A percentile compares a stretch with the other conserved stretches of the same genome.
These are phyloP conservation scores for Scolopax rusticola DNA, from an alignment of 2,797 vertebrate genomes.

Conservation along the genomic window DNA sequence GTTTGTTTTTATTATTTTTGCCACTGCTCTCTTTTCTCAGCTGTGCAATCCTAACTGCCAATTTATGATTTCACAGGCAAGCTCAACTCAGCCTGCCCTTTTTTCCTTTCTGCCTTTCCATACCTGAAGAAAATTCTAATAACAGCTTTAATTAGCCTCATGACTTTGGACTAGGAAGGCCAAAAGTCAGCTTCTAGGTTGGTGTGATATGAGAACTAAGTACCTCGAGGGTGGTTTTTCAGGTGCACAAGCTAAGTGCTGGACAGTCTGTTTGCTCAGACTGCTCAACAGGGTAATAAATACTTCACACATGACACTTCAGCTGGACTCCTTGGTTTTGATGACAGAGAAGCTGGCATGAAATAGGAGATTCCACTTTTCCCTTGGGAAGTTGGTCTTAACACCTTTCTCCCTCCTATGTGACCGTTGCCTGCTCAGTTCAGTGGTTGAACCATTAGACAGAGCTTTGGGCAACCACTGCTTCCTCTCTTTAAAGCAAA, in stretches of 20 bases:
- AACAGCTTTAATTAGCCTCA: background rate
- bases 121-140: background rate
- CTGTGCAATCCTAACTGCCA: background rate
- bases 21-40: background rate
- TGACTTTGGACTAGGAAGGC: background rate
- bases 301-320: background rate
- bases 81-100: background rate
- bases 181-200: background rate
- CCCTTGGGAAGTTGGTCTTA: background rate
- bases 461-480: background rate
- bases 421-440: background rate
- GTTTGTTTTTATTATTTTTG: background rate
- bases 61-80: background rate
- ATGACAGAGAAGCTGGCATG: background rate
- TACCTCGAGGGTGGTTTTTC: background rate
- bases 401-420: accelerated
- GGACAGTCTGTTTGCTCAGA: background rate
- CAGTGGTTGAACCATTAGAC: background rate
- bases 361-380: background rate
- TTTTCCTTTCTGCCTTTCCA: background rate
- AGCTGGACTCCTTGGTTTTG: background rate
- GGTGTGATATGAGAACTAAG: no score
- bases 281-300: background rate
- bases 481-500: background rate
- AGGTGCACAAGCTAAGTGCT: background rate